Percentiles rank a stretch among this genome's conserved stretches.
These are phyloP conservation scores for Odontophorus gujanensis DNA, from an alignment of 2,113 vertebrate species.

Conservation along the genomic window DNA sequence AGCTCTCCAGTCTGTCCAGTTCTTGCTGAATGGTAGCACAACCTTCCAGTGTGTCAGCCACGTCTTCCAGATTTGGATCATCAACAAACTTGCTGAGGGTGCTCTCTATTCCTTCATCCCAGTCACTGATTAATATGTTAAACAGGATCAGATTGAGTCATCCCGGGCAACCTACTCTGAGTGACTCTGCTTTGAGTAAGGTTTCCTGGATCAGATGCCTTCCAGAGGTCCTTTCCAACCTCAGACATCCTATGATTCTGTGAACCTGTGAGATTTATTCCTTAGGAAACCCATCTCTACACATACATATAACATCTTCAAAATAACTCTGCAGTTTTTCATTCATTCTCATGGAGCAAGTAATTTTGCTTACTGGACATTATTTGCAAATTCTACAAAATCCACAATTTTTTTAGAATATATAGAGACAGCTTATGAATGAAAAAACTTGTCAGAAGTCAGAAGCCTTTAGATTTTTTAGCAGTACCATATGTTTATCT, in stretches of 20 bases:
- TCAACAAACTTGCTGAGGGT: not conserved
- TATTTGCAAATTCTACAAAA: not conserved
- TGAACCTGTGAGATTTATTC: not conserved
- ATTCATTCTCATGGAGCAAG: not conserved
- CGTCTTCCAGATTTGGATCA: not conserved
- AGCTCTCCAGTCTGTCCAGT: not conserved
- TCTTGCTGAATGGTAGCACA: not conserved
- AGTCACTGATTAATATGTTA: not conserved
- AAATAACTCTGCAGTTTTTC: not conserved
- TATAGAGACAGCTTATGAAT: not conserved
- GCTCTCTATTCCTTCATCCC: not conserved
- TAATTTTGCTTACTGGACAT: not conserved
- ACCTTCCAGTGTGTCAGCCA: not conserved
- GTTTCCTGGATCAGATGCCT: not conserved
- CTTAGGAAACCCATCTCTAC: not conserved
- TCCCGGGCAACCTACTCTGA: not conserved
- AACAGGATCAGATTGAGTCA: not conserved
- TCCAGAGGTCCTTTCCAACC: not conserved
- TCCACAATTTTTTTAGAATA: not conserved
- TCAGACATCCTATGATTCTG: not conserved
- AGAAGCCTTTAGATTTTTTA: not conserved
- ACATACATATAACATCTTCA: not conserved
- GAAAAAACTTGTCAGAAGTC: not conserved
- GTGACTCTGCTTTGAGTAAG: not conserved
- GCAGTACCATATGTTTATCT: rapidly evolving